Conservation (phyloP, 2,888 invertebrate genomes). For the Melinaea marsaeus region DNA sequence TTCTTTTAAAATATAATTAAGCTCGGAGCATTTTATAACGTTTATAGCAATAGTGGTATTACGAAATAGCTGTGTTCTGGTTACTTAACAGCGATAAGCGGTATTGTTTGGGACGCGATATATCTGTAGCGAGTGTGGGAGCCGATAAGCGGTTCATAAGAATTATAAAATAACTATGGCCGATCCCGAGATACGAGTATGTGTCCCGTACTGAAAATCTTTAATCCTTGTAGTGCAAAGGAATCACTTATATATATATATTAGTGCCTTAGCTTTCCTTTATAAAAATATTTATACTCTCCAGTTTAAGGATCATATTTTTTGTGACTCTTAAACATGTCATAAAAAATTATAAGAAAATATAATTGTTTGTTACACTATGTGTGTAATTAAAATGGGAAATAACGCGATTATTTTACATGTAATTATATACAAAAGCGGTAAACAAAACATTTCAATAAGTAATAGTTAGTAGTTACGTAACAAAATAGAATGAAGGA, state of each 20-base stretch:
- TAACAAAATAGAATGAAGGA: conserved; percentile 60
- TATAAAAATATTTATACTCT: too few species aligned
- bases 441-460: background rate
- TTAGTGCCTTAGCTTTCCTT: too few species aligned
- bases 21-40: conserved; percentile 20
- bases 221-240: too few species aligned
- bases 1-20: conserved; percentile 36
- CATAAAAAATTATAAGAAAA: too few species aligned
- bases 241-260: too few species aligned
- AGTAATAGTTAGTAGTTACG: conserved; percentile 39
- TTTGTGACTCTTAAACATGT: too few species aligned
- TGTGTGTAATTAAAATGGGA: too few species aligned
- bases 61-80: conserved; percentile 43
- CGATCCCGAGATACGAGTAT: conserved; percentile 25
- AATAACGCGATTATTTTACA: too few species aligned
- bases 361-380: too few species aligned
- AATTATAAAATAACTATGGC: conserved; percentile 53
- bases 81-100: conserved; percentile 52
- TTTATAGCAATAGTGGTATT: conserved; percentile 34
- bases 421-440: too few species aligned
- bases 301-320: too few species aligned
- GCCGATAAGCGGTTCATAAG: conserved; percentile 53
- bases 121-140: conserved; percentile 53
- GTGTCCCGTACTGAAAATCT: conserved; percentile 9
- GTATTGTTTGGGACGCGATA: conserved; percentile 53